Evolutionary conservation across 2,113 vertebrate species (phyloP).

Genomic region (Empidonax alnorum): DNA sequence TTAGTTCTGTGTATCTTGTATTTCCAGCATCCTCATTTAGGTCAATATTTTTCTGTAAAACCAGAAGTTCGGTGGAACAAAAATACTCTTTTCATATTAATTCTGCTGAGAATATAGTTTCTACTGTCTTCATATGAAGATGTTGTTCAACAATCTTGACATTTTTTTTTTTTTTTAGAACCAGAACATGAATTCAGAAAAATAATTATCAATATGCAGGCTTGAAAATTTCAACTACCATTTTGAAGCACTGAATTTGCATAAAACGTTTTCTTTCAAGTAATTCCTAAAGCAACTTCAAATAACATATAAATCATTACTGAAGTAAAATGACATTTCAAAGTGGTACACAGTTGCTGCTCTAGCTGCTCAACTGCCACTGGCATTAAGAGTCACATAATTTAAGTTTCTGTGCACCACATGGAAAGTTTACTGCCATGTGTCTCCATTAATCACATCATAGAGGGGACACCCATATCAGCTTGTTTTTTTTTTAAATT

Average conservation of each 20-base stretch:
- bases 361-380: neutral
- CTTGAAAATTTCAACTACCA: neutral
- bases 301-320: neutral
- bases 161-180: neutral
- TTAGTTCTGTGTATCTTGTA: neutral
- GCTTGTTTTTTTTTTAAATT: neutral
- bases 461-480: neutral
- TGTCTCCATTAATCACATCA: neutral
- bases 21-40: neutral
- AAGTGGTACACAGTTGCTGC: neutral
- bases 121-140: neutral
- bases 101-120: neutral
- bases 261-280: neutral
- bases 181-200: neutral
- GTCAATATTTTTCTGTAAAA: neutral
- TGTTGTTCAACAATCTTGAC: neutral
- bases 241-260: neutral
- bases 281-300: neutral
- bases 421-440: neutral
- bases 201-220: neutral
- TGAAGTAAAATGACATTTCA: conserved; percentile 1
- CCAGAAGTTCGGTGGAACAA: neutral
- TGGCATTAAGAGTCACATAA: neutral
- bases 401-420: neutral
- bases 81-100: neutral